These are phyloP conservation scores for Byasa hedistus DNA, from an alignment of 2,888 invertebrate species.

Conservation along the genomic window DNA sequence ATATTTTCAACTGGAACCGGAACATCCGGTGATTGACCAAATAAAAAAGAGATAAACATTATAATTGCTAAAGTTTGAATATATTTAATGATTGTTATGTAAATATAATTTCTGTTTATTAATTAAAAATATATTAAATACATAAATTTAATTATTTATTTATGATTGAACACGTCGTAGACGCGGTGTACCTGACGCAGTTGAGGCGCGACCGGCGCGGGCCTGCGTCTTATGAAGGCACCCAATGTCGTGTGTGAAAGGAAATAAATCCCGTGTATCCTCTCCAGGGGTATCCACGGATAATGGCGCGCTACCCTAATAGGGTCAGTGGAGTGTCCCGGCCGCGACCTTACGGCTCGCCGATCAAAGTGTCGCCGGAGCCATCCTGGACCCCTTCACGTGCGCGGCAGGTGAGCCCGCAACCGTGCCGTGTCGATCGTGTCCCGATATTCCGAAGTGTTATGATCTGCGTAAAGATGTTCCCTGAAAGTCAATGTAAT, in stretches of 20 bases:
- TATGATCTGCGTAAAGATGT: background rate
- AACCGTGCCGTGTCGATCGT: background rate
- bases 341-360: conserved; percentile 42
- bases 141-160: too few species aligned
- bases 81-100: too few species aligned
- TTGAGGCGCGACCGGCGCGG: too few species aligned
- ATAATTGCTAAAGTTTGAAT: too few species aligned
- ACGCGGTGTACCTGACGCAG: too few species aligned
- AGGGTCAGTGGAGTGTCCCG: conserved; percentile 49
- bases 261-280: conserved; percentile 36
- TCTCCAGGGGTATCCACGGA: conserved; percentile 36
- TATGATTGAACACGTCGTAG: too few species aligned
- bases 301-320: conserved; percentile 48
- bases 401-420: background rate
- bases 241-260: conserved; percentile 47
- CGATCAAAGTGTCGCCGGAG: conserved; percentile 53
- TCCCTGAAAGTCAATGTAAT: too few species aligned
- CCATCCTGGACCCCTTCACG: background rate
- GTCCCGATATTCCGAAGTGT: conserved; percentile 1
- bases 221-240: background rate
- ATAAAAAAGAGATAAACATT: too few species aligned
- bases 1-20: too few species aligned
- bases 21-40: too few species aligned
- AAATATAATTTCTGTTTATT: too few species aligned
- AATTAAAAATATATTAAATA: too few species aligned